These are phyloP conservation scores for Glyptemys insculpta DNA, from an alignment of 2,797 vertebrate genomes.

Conservation along the genomic window DNA sequence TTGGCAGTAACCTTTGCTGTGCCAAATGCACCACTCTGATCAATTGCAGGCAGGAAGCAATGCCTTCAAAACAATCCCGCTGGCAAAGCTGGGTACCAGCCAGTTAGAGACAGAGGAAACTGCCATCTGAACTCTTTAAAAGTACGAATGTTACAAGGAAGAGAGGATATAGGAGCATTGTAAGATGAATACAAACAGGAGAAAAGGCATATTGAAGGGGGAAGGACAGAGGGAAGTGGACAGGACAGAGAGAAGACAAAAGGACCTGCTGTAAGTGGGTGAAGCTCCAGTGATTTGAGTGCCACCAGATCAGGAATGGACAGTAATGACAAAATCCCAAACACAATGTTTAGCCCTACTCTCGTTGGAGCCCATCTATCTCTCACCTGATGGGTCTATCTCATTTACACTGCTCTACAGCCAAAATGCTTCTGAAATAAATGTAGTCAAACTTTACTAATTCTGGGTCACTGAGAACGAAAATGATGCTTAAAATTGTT, in stretches of 20 bases:
- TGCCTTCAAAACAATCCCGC: neutral
- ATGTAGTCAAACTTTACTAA: no score
- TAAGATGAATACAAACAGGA: neutral
- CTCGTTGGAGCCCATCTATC: neutral
- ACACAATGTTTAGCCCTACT: neutral
- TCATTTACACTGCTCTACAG: no score
- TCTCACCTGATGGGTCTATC: fast-evolving
- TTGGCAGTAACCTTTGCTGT: neutral
- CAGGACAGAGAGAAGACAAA: neutral
- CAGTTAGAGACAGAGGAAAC: neutral
- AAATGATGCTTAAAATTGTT: no score
- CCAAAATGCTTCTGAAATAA: no score
- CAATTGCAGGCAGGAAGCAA: neutral
- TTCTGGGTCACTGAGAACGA: no score
- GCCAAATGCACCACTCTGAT: neutral
- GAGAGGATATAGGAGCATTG: neutral
- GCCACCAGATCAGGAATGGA: neutral
- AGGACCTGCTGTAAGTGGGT: neutral
- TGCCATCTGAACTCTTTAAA: neutral
- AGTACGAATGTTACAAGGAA: neutral
- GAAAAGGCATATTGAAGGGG: neutral
- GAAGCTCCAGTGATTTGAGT: neutral
- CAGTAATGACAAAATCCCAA: neutral
- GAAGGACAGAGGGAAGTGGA: neutral
- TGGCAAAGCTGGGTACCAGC: neutral